phyloP scores from a whole-genome alignment of 2,888 invertebrate genomes.

The Temnothorax ravouxi region DNA sequence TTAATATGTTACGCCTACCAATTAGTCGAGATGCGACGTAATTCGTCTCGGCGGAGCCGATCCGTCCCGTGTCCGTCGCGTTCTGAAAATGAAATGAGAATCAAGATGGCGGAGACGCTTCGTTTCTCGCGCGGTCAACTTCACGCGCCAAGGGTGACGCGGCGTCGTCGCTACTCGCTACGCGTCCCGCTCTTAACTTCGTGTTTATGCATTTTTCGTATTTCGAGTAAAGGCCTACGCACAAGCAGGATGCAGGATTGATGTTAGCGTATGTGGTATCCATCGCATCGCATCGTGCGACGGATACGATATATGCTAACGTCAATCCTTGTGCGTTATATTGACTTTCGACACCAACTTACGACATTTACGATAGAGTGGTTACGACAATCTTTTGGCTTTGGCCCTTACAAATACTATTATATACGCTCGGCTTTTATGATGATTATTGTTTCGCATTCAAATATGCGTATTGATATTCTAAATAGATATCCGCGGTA shows the following conservation, averaged over 20 bases:
- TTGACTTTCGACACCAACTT: too few relatives aligned
- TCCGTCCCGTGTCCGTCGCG: not conserved
- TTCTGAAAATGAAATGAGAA: not conserved
- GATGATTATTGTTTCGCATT: not conserved
- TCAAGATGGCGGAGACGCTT: not conserved
- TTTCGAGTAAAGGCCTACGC: too few relatives aligned
- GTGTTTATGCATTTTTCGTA: too few relatives aligned
- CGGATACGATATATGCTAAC: too few relatives aligned
- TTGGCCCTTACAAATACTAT: not conserved
- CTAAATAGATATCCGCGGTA: too few relatives aligned
- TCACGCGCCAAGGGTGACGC: not conserved
- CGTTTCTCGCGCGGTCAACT: not conserved
- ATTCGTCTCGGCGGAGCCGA: not conserved
- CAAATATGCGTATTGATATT: not conserved
- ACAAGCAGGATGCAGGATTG: too few relatives aligned
- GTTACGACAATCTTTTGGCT: too few relatives aligned
- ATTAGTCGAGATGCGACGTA: not conserved
- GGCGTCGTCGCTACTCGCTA: not conserved
- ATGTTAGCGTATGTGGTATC: too few relatives aligned
- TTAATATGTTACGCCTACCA: not conserved
- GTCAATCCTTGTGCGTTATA: too few relatives aligned
- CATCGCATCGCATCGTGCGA: too few relatives aligned
- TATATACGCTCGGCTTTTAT: not conserved
- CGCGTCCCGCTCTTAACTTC: too few relatives aligned
- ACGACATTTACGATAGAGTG: too few relatives aligned